These are phyloP conservation scores for Melanotus villosus DNA, from an alignment of 2,888 invertebrate species.

Conservation along the genomic window DNA sequence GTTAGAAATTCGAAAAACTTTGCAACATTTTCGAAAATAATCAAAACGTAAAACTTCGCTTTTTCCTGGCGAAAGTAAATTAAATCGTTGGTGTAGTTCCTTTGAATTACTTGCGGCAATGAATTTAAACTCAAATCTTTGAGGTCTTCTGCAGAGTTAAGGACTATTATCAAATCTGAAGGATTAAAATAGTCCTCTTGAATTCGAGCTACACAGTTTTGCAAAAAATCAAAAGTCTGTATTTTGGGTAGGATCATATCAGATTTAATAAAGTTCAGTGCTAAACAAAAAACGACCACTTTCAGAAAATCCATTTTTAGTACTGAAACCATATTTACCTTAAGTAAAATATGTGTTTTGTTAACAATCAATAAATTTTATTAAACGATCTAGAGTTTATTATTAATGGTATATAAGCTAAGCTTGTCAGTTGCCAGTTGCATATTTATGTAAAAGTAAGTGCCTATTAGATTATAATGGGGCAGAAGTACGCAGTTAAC, in stretches of 20 bases:
- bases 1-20: slow-evolving; percentile 5
- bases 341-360: too few relatives aligned
- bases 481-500: too few relatives aligned
- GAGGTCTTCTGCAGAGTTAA: not conserved
- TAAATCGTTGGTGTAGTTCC: not conserved
- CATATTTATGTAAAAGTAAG: too few relatives aligned
- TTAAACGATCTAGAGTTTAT: too few relatives aligned
- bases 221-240: not conserved
- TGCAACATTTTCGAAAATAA: not conserved
- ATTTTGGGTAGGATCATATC: not conserved
- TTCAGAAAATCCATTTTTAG: too few relatives aligned
- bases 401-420: too few relatives aligned
- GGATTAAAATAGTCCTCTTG: not conserved
- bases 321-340: too few relatives aligned
- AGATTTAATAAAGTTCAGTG: too few relatives aligned
- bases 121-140: not conserved
- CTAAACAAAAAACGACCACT: too few relatives aligned
- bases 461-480: too few relatives aligned
- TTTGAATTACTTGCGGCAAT: not conserved
- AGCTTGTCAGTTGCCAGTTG: too few relatives aligned
- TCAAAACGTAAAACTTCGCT: slow-evolving; percentile 17
- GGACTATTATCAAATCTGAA: not conserved
- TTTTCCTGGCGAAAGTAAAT: not conserved
- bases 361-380: too few relatives aligned
- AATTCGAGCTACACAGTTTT: not conserved